Percentiles rank a stretch among this genome's conserved stretches.
These are phyloP conservation scores for Noturus placidus DNA, from an alignment of 2,113 vertebrate genomes.

Conservation along the genomic window DNA sequence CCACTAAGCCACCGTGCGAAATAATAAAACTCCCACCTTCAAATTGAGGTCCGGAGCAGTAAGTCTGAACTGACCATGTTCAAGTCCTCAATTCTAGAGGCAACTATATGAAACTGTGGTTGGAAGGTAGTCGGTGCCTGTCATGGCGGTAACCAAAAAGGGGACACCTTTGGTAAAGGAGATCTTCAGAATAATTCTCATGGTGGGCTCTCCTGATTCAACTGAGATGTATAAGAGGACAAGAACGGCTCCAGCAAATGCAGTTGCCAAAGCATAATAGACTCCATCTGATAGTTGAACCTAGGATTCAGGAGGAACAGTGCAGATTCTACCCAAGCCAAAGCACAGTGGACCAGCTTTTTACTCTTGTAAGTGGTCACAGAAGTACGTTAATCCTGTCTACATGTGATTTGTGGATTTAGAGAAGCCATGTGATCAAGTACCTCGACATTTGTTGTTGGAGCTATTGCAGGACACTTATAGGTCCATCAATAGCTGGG, in stretches of 20 bases:
- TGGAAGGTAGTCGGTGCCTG: neutral
- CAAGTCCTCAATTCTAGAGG: neutral
- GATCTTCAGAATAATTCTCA: neutral
- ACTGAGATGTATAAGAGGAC: neutral
- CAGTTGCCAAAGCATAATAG: neutral
- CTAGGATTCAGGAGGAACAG: neutral
- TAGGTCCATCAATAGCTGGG: neutral
- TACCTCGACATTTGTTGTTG: neutral
- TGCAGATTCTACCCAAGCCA: neutral
- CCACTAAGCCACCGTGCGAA: no score
- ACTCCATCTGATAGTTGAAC: neutral
- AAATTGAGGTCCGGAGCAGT: neutral
- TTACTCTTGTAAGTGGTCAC: neutral
- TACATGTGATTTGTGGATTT: neutral
- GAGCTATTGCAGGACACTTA: neutral
- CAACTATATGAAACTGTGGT: neutral
- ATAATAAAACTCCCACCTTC: neutral
- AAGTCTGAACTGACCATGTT: no score
- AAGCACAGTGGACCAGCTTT: neutral
- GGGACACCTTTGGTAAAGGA: neutral
- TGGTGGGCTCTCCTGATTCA: neutral
- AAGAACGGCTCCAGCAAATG: neutral
- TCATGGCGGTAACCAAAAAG: neutral
- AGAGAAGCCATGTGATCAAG: neutral
- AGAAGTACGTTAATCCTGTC: neutral